Conservation (phyloP, 2,113 vertebrate genomes). For the Muscicapa adusta region DNA sequence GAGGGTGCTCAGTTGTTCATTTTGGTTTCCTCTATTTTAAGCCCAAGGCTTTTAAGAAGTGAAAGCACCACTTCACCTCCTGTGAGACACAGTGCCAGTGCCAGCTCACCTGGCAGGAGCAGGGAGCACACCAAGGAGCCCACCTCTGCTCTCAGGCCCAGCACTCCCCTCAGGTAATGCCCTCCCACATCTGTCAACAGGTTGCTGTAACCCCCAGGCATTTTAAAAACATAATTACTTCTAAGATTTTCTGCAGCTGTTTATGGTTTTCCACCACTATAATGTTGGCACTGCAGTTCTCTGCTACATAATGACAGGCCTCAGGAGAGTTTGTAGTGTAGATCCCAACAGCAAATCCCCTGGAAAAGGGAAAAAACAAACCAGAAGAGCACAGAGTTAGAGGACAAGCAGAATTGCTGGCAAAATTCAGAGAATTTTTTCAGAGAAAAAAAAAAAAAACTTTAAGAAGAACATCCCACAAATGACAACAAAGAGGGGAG, state of each 20-base stretch:
- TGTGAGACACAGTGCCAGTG: neutral
- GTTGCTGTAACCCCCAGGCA: neutral
- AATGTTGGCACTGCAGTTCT: slow-evolving; percentile 81
- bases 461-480: neutral
- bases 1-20: neutral
- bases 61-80: neutral
- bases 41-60: neutral
- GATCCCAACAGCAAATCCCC: slow-evolving; percentile 90
- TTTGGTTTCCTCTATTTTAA: neutral
- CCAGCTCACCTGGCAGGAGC: neutral
- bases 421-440: neutral
- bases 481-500: neutral
- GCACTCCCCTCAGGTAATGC: neutral
- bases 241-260: slow-evolving; percentile 89
- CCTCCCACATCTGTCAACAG: neutral
- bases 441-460: neutral
- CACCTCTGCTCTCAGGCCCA: neutral
- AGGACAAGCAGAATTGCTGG: neutral
- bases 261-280: slow-evolving; percentile 88
- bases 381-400: neutral
- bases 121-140: neutral
- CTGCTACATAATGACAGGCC: slow-evolving; percentile 84
- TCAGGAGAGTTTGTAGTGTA: slow-evolving; percentile 91
- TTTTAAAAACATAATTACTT: slow-evolving; percentile 69
- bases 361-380: neutral